phyloP scores from a whole-genome alignment of 2,888 invertebrate species.

The Anoplius nigerrimus region DNA sequence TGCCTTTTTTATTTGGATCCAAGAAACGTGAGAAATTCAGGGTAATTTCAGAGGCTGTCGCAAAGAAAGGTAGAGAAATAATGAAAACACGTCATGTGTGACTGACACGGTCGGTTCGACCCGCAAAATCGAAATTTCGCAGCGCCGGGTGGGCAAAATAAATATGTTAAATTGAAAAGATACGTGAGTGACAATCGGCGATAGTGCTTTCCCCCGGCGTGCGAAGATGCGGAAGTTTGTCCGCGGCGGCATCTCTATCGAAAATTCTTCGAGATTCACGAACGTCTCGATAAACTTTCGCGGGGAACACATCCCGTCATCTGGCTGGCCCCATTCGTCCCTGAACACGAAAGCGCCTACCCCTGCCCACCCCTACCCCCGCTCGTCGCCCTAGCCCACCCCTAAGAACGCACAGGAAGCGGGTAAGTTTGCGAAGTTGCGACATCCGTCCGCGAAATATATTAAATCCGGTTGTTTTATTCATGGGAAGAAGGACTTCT shows the following conservation, averaged over 20 bases:
- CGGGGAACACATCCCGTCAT: slow-evolving; percentile 15
- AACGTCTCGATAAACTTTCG: slow-evolving; percentile 1
- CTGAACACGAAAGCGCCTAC: slow-evolving; percentile 22
- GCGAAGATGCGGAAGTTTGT: no score
- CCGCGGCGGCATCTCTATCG: slow-evolving; percentile 21
- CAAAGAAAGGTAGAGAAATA: no score
- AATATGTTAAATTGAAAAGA: no score
- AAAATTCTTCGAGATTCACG: slow-evolving; percentile 23
- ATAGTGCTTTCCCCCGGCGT: no score
- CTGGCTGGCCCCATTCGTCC: slow-evolving; percentile 22
- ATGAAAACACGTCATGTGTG: no score
- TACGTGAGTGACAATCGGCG: no score
- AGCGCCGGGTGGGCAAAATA: no score
- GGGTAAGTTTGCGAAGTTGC: slow-evolving; percentile 15
- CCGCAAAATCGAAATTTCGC: no score
- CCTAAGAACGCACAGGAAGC: slow-evolving; percentile 25
- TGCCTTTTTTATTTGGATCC: no score
- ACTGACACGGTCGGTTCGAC: no score
- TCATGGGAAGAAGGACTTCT: slow-evolving; percentile 26
- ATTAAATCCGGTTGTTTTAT: slow-evolving; percentile 38
- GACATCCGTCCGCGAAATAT: slow-evolving; percentile 24
- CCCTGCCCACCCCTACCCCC: slow-evolving; percentile 18
- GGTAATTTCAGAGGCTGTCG: no score
- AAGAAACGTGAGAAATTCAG: no score
- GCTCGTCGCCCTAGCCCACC: neutral